Evolutionary conservation across 2,888 invertebrate species (phyloP).

Genomic region (Protonemura montana): DNA sequence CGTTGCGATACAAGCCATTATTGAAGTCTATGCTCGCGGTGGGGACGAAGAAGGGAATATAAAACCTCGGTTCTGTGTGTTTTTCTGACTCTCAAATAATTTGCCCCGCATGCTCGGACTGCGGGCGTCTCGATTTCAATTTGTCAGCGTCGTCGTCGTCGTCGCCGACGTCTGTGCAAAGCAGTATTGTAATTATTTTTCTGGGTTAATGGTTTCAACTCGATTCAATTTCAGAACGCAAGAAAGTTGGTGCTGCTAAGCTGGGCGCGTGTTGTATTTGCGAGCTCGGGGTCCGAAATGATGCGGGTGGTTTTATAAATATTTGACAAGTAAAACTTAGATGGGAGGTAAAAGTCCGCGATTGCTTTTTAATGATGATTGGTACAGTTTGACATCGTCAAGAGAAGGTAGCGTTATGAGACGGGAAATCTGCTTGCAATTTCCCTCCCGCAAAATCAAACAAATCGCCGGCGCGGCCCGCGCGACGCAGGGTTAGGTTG

Average conservation of each 20-base stretch:
- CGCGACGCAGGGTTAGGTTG: no score
- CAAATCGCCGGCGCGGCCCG: background rate
- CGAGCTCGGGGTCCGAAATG: background rate
- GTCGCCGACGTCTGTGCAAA: background rate
- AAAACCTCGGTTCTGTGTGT: background rate
- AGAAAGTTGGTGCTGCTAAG: background rate
- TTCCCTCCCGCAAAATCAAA: background rate
- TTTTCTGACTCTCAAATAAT: background rate
- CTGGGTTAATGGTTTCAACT: background rate
- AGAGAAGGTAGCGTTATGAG: background rate
- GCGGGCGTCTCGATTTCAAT: background rate
- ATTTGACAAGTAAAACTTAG: background rate
- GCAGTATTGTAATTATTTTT: background rate
- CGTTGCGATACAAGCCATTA: background rate
- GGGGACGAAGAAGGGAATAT: background rate
- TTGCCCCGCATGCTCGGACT: background rate
- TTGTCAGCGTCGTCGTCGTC: background rate
- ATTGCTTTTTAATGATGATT: background rate
- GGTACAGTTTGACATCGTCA: background rate
- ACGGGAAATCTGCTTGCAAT: background rate
- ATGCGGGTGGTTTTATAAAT: background rate
- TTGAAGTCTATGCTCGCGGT: slow-evolving; percentile 19
- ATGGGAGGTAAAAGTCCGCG: background rate
- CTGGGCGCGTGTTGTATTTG: background rate
- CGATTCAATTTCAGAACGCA: background rate